These are phyloP conservation scores for Xylocampa areola DNA, from an alignment of 2,888 invertebrate genomes.

Conservation along the genomic window DNA sequence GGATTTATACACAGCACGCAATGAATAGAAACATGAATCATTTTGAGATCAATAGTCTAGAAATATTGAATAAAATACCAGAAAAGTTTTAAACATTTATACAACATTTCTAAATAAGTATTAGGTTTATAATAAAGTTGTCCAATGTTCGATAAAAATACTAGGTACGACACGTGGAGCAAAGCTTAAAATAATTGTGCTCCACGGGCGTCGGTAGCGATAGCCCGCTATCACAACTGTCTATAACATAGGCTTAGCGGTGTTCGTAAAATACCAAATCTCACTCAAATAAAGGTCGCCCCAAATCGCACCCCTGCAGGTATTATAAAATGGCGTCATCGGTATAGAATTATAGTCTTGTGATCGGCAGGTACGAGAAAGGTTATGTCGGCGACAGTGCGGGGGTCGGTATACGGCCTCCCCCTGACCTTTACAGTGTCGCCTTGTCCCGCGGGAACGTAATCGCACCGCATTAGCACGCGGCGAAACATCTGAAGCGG, in stretches of 20 bases:
- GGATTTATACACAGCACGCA: constrained; percentile 20
- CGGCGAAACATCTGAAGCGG: constrained; percentile 67
- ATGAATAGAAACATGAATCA: constrained; percentile 37
- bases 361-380: constrained; percentile 72
- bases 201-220: constrained; percentile 17
- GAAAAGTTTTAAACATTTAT: not conserved
- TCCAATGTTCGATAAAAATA: constrained; percentile 62
- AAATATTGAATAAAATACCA: not conserved
- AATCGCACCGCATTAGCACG: constrained; percentile 74
- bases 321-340: constrained; percentile 77
- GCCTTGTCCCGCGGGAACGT: constrained; percentile 69
- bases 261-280: constrained; percentile 70
- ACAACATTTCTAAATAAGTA: constrained; percentile 9
- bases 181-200: constrained; percentile 63
- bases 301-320: constrained; percentile 70
- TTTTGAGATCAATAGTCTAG: constrained; percentile 23
- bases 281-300: constrained; percentile 69
- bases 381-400: constrained; percentile 67
- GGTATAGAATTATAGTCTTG: constrained; percentile 63
- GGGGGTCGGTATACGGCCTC: constrained; percentile 61
- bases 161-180: constrained; percentile 65
- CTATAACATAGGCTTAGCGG: constrained; percentile 39
- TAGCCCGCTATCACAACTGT: constrained; percentile 26
- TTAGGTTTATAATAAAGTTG: constrained; percentile 22
- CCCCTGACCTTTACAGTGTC: constrained; percentile 77